These are phyloP conservation scores for Penaeus monodon DNA, from an alignment of 2,888 invertebrate species.

Conservation along the genomic window DNA sequence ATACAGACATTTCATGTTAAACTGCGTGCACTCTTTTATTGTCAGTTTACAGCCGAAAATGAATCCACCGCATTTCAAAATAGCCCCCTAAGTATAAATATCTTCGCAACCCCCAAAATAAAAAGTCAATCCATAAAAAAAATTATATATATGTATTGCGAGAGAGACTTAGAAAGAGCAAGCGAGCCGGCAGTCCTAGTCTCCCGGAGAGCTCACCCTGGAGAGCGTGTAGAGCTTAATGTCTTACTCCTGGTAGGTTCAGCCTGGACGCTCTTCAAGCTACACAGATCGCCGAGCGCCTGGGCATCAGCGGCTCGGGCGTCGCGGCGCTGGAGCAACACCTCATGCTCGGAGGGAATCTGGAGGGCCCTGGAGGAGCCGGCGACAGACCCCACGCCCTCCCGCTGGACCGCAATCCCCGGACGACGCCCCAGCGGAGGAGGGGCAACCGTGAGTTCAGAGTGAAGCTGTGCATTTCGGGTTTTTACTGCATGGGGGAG, in stretches of 20 bases:
- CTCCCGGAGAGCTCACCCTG: too few species aligned
- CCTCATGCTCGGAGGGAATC: conserved; percentile 33
- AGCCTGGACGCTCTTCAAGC: conserved; percentile 60
- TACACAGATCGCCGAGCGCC: conserved; percentile 59
- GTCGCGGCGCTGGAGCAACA: conserved; percentile 46
- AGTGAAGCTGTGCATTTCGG: neutral
- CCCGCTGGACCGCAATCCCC: conserved; percentile 38
- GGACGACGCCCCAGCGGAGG: conserved; percentile 22
- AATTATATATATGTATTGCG: too few species aligned
- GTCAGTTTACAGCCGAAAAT: too few species aligned
- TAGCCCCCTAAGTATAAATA: too few species aligned
- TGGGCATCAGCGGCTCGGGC: conserved; percentile 50
- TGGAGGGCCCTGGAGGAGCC: conserved; percentile 46
- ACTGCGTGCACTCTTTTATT: too few species aligned
- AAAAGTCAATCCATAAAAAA: too few species aligned
- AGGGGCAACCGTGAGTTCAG: neutral
- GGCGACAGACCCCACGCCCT: conserved; percentile 46
- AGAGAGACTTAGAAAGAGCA: too few species aligned
- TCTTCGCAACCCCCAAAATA: too few species aligned
- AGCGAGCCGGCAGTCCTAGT: too few species aligned
- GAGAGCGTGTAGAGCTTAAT: neutral
- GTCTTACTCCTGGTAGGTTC: conserved; percentile 39
- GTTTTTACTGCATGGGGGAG: neutral
- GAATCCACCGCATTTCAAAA: too few species aligned
- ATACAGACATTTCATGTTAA: too few species aligned